Evolutionary conservation across 37 sponge, comb jelly and placozoan genomes (phyloP).

Genomic region (Halichondria panicea): DNA sequence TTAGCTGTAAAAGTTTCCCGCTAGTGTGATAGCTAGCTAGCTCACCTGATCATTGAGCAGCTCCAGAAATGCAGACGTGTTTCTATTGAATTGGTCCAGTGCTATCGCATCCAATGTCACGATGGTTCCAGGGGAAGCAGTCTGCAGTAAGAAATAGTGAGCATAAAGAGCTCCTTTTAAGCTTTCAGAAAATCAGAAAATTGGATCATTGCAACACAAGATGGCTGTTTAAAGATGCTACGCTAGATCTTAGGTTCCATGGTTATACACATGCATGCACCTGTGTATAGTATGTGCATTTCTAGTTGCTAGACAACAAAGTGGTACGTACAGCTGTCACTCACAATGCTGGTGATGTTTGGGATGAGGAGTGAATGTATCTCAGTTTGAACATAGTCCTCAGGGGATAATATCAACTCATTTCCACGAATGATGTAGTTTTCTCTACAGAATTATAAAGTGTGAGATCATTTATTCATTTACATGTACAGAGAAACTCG

Average conservation of each 20-base stretch:
- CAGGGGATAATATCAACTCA: not conserved
- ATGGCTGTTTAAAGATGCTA: no score
- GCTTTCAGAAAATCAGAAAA: no score
- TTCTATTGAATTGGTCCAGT: slow-evolving; percentile 5
- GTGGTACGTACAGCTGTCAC: no score
- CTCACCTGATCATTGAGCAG: not conserved
- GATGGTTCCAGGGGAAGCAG: slow-evolving; percentile 8
- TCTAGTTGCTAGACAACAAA: no score
- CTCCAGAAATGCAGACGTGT: slow-evolving; percentile 12
- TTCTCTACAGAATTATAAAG: not conserved
- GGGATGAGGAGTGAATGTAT: not conserved
- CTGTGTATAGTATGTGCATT: no score
- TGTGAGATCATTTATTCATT: not conserved
- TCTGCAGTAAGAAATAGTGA: not conserved
- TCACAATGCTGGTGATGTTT: no score
- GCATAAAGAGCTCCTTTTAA: not conserved
- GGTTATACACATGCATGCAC: no score
- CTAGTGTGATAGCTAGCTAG: not conserved
- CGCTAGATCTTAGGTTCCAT: no score
- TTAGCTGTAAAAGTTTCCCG: not conserved
- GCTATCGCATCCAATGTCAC: not conserved
- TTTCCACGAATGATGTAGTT: not conserved
- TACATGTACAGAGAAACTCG: no score
- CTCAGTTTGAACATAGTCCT: slow-evolving; percentile 14
- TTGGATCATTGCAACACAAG: no score